Percentiles rank a stretch among this genome's conserved stretches.
These are phyloP conservation scores for Takifugu bimaculatus DNA, from an alignment of 2,113 vertebrate genomes.

Conservation along the genomic window DNA sequence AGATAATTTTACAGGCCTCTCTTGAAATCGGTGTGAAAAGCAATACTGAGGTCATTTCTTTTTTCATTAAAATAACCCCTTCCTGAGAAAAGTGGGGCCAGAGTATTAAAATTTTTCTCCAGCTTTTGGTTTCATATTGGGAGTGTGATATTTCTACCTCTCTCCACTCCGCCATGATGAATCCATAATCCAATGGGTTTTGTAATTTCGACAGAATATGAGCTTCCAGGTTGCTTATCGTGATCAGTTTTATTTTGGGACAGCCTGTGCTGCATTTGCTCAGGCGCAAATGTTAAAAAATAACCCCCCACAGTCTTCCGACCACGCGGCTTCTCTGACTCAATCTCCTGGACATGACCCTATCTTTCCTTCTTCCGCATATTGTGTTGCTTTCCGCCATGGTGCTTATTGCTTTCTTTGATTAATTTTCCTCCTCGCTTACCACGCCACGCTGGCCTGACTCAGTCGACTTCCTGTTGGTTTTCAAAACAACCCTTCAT, in stretches of 20 bases:
- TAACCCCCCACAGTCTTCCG: no score
- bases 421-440: constrained; percentile 59
- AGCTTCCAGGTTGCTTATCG: constrained; percentile 8
- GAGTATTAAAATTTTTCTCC: constrained; percentile 30
- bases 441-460: constrained; percentile 52
- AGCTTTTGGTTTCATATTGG: constrained; percentile 18
- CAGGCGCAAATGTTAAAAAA: no score
- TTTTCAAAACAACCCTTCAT: constrained; percentile 68
- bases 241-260: no score
- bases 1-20: constrained; percentile 23
- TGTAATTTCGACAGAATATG: constrained; percentile 13
- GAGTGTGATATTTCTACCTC: constrained; percentile 12
- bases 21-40: background rate
- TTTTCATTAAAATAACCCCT: constrained; percentile 48
- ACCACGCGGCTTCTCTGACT: constrained; percentile 18
- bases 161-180: constrained; percentile 26
- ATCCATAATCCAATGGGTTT: constrained; percentile 33
- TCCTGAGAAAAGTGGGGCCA: constrained; percentile 25
- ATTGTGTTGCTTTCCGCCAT: constrained; percentile 54
- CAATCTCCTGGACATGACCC: constrained; percentile 49
- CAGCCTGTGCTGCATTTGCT: no score
- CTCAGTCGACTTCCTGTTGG: constrained; percentile 66
- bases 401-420: constrained; percentile 61
- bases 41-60: constrained; percentile 30
- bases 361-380: constrained; percentile 52